Evolutionary conservation across 2,888 invertebrate genomes (phyloP), one percentile per base, ranked within the genome.

Genomic region (Epistrophe grossulariae): DNA sequence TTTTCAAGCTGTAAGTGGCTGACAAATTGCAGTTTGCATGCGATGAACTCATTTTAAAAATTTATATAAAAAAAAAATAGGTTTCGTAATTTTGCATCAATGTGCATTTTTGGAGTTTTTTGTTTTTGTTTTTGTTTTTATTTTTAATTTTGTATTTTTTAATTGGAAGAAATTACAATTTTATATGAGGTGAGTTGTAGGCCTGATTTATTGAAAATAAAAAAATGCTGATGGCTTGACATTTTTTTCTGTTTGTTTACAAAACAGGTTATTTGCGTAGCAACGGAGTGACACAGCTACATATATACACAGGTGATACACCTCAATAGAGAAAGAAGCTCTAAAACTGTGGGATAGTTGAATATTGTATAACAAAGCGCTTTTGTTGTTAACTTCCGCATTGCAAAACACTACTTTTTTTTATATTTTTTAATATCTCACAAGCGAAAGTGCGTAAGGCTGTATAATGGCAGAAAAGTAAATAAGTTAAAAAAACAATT

Each of bases 1-100:
- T 60, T 82, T 79, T 73, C 45, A 60, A 43, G 52, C 60, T 55
- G 52, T 28, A 82, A 82, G 72, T 78, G 78, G 19, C 68, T 72
- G 73, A 68, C 52, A 40, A 68, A 79, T 79, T 68, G 60, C 40
- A 55, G 19, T 70, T 68, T 83, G 79, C 52, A 55, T 72, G 77
- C 40, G 78, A 78, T 55, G 55, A 55, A 52, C 70, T 70, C 55
- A 55, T 70, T 70, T 40, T 19, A 4, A 35, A 35, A 48, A 10
- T 31, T 31, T 24, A n/a, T n/a, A 28, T 5, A 38, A 35, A 38
- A 59, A 0, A 15, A 62, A 70, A 70, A 38, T 64, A 6, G 24
- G 40, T 40, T 28, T 50, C 52, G 19, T 19, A 38, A 40, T 70
- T 50, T 9, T 52, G 55, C 52, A 40, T n/a, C 40, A 28, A 55